Base-by-base conservation (phyloP, 2,888 invertebrate genomes). In the Drosophila longiperda region DNA sequence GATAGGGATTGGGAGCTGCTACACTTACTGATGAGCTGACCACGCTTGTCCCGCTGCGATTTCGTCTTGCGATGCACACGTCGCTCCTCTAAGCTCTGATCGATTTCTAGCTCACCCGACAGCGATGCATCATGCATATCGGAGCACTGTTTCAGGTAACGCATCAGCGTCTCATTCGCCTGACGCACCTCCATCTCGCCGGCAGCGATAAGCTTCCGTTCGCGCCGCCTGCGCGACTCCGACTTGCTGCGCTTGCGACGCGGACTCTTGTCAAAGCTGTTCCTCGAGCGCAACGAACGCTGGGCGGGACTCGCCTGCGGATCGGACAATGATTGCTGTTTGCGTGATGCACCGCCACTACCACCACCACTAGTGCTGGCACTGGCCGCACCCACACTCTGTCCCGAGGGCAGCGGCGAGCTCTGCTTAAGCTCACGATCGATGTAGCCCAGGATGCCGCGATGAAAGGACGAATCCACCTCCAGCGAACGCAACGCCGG, bases 151-250 rank as follows among this genome's bases (percentile, higher is more conserved):
- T 93, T 93, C 49, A 93, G 86, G 69, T 93, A 93, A 4, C 93
- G 87, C 93, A 93, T 93, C 40, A 93, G 75, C 0, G 93, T 93
- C 68, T 93, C 93, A 58, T 93, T 93, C 3, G 93, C 93, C 74
- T 93, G 93, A 0, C 93, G 82, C 45, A 93, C 93, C 78, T 93
- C 93, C 92, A 93, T 92, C 76, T 93, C 93, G 12, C 93, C 93
- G 57, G 93, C 93, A 5, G 93, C 93, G 54, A 93, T 93, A 2
- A 93, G 77, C 68, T 93, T 93, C 1, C 93, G 89, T 76, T 93
- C 93, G 8, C 93, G 89, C 23, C 93, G 82, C 48, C 93, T 75
- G n/a, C 93, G 82, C 1, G 93, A 93, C 77, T 93, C 93, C 1
- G 93, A 93, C 91, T 93, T 93, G 85, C 93, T 93, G 38, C 93